These are phyloP conservation scores for Pseudanteris insignis DNA, from an alignment of 2,888 invertebrate genomes.

Conservation along the genomic window DNA sequence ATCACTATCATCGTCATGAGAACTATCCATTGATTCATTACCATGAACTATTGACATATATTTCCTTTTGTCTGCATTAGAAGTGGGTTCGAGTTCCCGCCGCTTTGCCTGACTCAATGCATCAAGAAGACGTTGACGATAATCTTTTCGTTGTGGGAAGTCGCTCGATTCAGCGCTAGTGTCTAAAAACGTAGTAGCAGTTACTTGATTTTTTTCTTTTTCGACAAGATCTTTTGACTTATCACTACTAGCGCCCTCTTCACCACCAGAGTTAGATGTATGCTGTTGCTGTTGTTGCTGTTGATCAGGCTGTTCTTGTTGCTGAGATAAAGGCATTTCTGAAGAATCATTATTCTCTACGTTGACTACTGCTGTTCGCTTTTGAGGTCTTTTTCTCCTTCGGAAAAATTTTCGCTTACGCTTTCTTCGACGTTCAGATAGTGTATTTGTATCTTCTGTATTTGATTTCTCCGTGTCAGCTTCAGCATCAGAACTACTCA, in stretches of 20 bases:
- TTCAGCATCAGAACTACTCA: conserved; percentile 63
- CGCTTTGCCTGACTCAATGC: conserved; percentile 59
- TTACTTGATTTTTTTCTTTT: conserved; percentile 41
- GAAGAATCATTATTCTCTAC: conserved; percentile 45
- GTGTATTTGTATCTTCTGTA: conserved; percentile 68
- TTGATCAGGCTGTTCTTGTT: background rate
- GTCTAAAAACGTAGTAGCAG: conserved; percentile 32
- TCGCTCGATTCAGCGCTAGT: background rate
- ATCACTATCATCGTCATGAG: conserved; percentile 63
- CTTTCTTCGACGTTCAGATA: conserved; percentile 69
- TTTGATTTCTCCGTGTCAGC: conserved; percentile 68
- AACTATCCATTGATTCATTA: conserved; percentile 60
- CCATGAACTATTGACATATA: conserved; percentile 54
- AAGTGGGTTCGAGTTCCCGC: conserved; percentile 44
- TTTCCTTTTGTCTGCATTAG: conserved; percentile 51
- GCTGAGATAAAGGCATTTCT: background rate
- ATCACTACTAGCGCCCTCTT: conserved; percentile 43
- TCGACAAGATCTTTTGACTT: conserved; percentile 50
- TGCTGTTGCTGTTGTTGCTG: conserved; percentile 1
- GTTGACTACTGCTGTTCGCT: conserved; percentile 53
- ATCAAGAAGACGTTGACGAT: conserved; percentile 39
- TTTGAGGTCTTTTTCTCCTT: conserved; percentile 68
- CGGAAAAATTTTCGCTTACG: conserved; percentile 69
- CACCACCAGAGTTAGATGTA: conserved; percentile 45
- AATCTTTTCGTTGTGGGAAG: background rate